phyloP scores from a whole-genome alignment of 2,797 vertebrate genomes.

The Oreonectes daqikongensis region DNA sequence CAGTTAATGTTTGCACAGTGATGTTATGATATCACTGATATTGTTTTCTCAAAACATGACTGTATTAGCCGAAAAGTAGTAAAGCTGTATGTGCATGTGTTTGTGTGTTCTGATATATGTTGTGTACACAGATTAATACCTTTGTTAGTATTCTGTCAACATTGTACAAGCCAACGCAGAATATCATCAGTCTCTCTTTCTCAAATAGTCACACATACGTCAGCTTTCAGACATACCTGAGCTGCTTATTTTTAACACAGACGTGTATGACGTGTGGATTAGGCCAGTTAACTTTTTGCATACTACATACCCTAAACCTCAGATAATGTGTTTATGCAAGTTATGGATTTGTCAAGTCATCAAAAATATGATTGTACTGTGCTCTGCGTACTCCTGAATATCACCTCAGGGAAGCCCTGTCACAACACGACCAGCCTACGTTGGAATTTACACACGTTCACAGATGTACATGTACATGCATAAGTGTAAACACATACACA shows the following conservation, averaged over 20 bases:
- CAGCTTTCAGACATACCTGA: constrained; percentile 14
- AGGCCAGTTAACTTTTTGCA: background rate
- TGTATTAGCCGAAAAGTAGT: background rate
- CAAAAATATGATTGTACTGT: background rate
- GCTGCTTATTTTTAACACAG: background rate
- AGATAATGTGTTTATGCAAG: background rate
- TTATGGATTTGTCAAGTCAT: constrained; percentile 1
- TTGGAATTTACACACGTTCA: constrained; percentile 64
- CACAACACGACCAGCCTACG: constrained; percentile 66
- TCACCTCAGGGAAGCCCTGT: constrained; percentile 62
- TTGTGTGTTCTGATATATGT: constrained; percentile 28
- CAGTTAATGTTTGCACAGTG: constrained; percentile 8
- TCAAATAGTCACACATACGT: constrained; percentile 1
- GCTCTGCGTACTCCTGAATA: constrained; percentile 4
- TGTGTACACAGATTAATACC: constrained; percentile 24
- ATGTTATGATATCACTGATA: constrained; percentile 4
- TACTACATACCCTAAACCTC: background rate
- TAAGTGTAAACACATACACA: background rate
- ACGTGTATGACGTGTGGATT: background rate
- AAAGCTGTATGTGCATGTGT: background rate
- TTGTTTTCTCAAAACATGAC: constrained; percentile 35
- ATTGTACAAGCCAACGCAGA: constrained; percentile 1
- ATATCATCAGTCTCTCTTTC: constrained; percentile 8
- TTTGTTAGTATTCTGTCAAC: constrained; percentile 15
- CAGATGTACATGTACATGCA: constrained; percentile 47